Base-by-base conservation (phyloP, 2,888 invertebrate species). In the Ectobius pallidus region DNA sequence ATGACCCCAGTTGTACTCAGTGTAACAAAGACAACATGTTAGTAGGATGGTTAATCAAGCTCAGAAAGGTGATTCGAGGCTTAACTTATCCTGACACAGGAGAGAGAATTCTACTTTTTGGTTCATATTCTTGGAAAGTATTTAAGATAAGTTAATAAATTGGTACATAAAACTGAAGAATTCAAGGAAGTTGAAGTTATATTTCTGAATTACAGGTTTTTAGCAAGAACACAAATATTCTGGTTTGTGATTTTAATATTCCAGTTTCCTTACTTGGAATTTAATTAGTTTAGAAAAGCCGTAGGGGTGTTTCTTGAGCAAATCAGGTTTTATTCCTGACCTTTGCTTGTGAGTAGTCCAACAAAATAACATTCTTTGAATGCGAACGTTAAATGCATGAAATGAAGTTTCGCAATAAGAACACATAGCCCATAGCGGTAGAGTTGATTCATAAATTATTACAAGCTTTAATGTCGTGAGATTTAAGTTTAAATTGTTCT, bases 291-390 rank as follows among this genome's bases (percentile, higher is more conserved):
- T 27, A 4, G 14, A 58, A 34, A 34, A 58, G 25, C 58, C 30
- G 58, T n/a, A 55, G 55, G 58, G 30, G 30, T 27, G 58, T 58
- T 30, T 58, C 1, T 58, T n/a, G 58, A 58, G 58, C 58, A 30
- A 34, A 58, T 58, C 32, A 4, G 16, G 58, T 30, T 30, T n/a
- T 58, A 58, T 58, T 30, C 14, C 58, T 58, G 58, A 58, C 30
- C 30, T 58, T n/a, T 58, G n/a, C 9, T 30, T 34, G 11, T 34
- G 11, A 34, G 11, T 30, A 11, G 58, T n/a, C n/a, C n/a, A 58
- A 58, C 27, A 58, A 58, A 30, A 25, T n/a, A 58, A 58, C 30
- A 58, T 58, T 34, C 11, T 11, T 7, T 34, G 6, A 34, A 34
- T 34, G 34, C 11, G 11, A 34, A 11, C 34, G 34, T 34, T 58